phyloP scores from a whole-genome alignment of 2,797 vertebrate genomes.

The Novumbra hubbsi region DNA sequence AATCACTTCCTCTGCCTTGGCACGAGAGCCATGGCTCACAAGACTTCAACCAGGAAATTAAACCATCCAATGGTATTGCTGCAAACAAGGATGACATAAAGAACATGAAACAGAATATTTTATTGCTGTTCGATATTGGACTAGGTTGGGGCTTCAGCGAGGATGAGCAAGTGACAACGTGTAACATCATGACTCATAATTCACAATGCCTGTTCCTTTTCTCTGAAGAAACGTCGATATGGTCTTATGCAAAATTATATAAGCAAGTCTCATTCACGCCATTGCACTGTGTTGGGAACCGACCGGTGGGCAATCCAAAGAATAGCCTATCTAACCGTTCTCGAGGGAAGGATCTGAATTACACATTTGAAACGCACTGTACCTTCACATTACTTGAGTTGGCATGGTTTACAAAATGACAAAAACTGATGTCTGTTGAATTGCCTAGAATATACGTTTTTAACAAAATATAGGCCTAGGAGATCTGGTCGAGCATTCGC shows the following conservation, averaged over 20 bases:
- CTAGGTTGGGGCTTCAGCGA: background rate
- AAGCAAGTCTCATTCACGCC: background rate
- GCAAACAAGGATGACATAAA: slow-evolving; percentile 34
- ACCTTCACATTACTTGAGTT: background rate
- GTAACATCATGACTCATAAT: background rate
- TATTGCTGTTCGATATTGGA: background rate
- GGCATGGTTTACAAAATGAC: background rate
- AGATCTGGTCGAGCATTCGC: background rate
- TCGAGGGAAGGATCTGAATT: slow-evolving; percentile 10
- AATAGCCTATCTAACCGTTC: slow-evolving; percentile 19
- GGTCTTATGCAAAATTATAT: background rate
- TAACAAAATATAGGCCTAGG: background rate
- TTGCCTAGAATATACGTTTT: background rate
- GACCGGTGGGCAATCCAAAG: slow-evolving; percentile 18
- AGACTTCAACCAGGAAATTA: slow-evolving; percentile 60
- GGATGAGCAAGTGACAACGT: background rate
- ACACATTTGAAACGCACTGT: background rate
- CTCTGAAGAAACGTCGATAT: background rate
- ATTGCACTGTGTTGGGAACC: slow-evolving; percentile 14
- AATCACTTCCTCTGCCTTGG: slow-evolving; percentile 65
- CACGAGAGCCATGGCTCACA: slow-evolving; percentile 34
- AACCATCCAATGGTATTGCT: slow-evolving; percentile 55
- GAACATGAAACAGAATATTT: slow-evolving; percentile 22
- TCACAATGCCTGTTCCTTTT: background rate
- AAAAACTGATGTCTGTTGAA: background rate